These are phyloP conservation scores for Chlorops oryzae DNA, from an alignment of 1,140 invertebrate genomes.

Conservation along the genomic window DNA sequence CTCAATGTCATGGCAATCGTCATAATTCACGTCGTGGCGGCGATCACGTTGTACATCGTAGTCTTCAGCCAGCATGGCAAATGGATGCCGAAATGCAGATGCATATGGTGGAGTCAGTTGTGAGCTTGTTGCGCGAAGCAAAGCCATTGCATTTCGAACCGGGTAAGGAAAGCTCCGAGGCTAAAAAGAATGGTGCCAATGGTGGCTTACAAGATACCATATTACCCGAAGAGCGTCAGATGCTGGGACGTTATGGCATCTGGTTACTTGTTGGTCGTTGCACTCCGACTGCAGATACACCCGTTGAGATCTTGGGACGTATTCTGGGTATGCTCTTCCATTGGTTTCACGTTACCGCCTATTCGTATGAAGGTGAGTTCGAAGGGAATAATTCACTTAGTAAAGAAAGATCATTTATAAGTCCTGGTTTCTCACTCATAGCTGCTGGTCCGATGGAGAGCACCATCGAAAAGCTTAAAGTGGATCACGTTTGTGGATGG, in stretches of 20 bases:
- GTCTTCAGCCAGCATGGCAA: constrained; percentile 77
- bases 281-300: constrained; percentile 76
- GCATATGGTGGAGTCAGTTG: constrained; percentile 94
- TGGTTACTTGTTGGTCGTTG: constrained; percentile 94
- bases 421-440: constrained; percentile 10
- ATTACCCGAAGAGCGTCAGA: constrained; percentile 71
- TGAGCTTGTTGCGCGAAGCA: constrained; percentile 77
- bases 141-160: constrained; percentile 65
- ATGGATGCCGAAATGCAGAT: constrained; percentile 85
- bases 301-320: constrained; percentile 81
- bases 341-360: constrained; percentile 98
- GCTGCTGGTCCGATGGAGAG: constrained; percentile 66
- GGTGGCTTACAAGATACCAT: constrained; percentile 53
- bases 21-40: constrained; percentile 79
- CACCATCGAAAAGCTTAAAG: constrained; percentile 85
- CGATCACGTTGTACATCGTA: constrained; percentile 85
- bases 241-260: constrained; percentile 90
- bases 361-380: constrained; percentile 81
- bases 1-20: constrained; percentile 81
- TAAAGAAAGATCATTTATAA: constrained; percentile 10
- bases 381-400: background rate
- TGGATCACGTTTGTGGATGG: constrained; percentile 90
- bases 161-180: constrained; percentile 40
- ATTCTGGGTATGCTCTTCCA: constrained; percentile 95
- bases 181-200: constrained; percentile 34